Evolutionary conservation across 2,888 invertebrate species (phyloP).

Genomic region (Rhagonycha fulva): DNA sequence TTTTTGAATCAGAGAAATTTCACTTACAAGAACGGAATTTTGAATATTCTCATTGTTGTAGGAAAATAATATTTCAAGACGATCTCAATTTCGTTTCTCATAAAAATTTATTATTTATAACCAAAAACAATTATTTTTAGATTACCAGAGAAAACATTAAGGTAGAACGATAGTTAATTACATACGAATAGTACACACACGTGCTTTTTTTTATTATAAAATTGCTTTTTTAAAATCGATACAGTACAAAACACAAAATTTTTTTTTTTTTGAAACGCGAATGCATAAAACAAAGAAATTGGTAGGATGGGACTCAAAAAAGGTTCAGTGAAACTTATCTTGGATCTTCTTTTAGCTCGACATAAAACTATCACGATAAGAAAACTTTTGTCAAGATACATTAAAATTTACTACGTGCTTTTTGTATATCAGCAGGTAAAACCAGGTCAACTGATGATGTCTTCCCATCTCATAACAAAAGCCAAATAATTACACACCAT

Average conservation of each 20-base stretch:
- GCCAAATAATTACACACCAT: neutral
- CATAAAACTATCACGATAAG: conserved; percentile 22
- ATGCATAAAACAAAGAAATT: neutral
- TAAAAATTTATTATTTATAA: neutral
- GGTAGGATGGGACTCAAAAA: neutral
- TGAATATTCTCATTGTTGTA: neutral
- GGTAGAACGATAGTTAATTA: neutral
- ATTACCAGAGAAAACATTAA: neutral
- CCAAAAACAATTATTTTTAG: neutral
- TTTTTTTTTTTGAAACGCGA: neutral
- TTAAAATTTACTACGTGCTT: conserved; percentile 23
- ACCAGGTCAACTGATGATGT: conserved; percentile 11
- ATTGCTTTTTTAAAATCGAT: neutral
- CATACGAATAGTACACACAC: neutral
- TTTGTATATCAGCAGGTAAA: conserved; percentile 21
- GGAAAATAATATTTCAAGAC: neutral
- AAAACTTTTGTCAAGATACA: conserved; percentile 19
- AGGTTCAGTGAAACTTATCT: conserved; percentile 13
- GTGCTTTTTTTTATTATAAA: neutral
- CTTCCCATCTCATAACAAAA: neutral
- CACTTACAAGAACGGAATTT: neutral
- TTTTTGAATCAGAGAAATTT: neutral
- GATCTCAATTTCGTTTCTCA: neutral
- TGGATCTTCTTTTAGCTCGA: conserved; percentile 16
- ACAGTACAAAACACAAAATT: neutral